phyloP scores from a whole-genome alignment of 2,797 vertebrate species.

The Tenualosa thibaudeaui region DNA sequence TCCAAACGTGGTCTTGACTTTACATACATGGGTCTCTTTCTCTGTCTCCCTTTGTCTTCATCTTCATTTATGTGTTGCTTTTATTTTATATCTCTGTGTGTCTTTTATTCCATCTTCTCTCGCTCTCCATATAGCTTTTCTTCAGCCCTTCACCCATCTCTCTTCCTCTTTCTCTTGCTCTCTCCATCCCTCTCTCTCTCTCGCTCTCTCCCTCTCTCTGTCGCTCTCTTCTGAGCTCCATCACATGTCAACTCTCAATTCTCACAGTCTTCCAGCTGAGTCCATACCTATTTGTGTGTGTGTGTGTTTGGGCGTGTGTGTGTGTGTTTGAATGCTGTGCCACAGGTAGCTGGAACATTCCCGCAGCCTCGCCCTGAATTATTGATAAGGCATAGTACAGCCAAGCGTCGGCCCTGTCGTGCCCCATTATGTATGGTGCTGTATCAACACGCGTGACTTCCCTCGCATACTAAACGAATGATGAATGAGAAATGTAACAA shows the following conservation, averaged over 20 bases:
- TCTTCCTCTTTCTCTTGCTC: not conserved
- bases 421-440: conserved; percentile 6
- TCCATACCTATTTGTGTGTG: not conserved
- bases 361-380: not conserved
- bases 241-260: not conserved
- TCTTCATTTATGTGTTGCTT: not conserved
- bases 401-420: not conserved
- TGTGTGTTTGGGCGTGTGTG: not conserved
- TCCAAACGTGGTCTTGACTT: not conserved
- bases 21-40: not conserved
- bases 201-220: not conserved
- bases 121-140: not conserved
- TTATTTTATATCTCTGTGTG: not conserved
- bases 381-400: conserved; percentile 20
- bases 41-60: not conserved
- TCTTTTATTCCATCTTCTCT: not conserved
- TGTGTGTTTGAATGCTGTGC: not conserved
- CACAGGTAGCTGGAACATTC: conserved; percentile 5
- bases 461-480: not conserved
- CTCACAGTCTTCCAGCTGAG: not conserved
- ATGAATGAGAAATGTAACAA: not conserved
- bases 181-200: not conserved
- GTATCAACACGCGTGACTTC: not conserved
- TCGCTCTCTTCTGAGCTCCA: not conserved
- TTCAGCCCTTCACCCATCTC: not conserved